Percentiles rank a stretch among this genome's conserved stretches.
Conservation (phyloP, 2,113 vertebrate genomes). For the Lipophrys pholis region DNA sequence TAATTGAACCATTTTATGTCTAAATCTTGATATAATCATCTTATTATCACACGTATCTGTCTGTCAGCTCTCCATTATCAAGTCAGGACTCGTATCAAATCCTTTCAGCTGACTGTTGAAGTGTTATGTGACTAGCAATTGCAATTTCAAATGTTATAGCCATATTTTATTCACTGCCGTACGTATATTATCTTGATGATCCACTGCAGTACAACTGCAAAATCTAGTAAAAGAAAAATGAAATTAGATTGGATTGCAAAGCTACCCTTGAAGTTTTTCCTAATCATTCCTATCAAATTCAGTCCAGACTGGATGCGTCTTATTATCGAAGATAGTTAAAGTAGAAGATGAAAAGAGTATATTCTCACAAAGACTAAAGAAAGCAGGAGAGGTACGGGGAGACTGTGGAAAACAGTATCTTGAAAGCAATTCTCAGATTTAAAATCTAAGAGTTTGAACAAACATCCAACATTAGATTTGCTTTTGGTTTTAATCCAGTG, state of each 20-base stretch:
- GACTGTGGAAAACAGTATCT: slow-evolving; percentile 36
- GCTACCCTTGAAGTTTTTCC: background rate
- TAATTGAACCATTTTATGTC: background rate
- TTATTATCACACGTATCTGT: too few species aligned
- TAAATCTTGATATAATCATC: too few species aligned
- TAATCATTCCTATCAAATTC: background rate
- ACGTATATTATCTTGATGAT: background rate
- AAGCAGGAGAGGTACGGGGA: slow-evolving; percentile 33
- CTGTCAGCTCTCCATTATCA: too few species aligned
- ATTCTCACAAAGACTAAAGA: slow-evolving; percentile 29
- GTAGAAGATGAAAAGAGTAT: slow-evolving; percentile 6
- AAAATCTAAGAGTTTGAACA: slow-evolving; percentile 17
- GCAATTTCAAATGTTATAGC: background rate
- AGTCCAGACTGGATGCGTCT: slow-evolving; percentile 4
- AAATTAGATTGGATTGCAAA: too few species aligned
- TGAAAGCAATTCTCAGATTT: slow-evolving; percentile 23
- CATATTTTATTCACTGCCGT: background rate
- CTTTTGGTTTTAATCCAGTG: slow-evolving; percentile 24
- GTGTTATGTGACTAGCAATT: too few species aligned
- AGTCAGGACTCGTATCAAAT: too few species aligned
- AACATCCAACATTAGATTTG: slow-evolving; percentile 20
- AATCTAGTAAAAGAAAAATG: background rate
- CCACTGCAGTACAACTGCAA: background rate
- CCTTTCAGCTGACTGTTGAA: too few species aligned
- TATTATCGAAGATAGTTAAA: slow-evolving; percentile 26